Evolutionary conservation across 2,797 vertebrate genomes (phyloP).

Genomic region (Botia kubotai): DNA sequence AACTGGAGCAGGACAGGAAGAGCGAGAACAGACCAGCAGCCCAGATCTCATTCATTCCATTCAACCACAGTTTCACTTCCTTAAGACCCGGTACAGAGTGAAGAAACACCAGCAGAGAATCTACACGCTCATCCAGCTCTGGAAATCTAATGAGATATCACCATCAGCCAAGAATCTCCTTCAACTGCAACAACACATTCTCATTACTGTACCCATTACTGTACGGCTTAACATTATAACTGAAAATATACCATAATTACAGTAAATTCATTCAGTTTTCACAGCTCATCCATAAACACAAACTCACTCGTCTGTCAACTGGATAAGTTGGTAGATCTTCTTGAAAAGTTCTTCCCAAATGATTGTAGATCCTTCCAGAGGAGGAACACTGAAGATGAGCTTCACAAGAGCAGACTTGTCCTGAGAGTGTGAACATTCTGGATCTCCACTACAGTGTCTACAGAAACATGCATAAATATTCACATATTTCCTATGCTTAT

Average conservation of each 20-base stretch:
- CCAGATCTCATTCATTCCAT: conserved; percentile 9
- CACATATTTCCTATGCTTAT: no score
- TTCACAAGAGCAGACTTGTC: conserved; percentile 7
- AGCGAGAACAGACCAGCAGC: conserved; percentile 3
- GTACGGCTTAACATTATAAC: no score
- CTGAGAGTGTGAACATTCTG: neutral
- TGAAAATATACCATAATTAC: no score
- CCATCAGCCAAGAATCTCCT: neutral
- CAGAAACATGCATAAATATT: neutral
- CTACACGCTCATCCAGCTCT: conserved; percentile 3
- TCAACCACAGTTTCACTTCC: conserved; percentile 25
- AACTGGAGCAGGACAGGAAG: conserved; percentile 26
- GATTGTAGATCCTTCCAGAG: neutral
- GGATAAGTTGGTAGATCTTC: neutral
- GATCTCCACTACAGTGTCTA: neutral
- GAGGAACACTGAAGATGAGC: conserved; percentile 21
- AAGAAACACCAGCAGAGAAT: conserved; percentile 15
- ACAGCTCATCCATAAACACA: neutral
- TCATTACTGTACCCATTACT: no score
- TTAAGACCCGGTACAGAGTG: conserved; percentile 15
- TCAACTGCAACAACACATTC: neutral
- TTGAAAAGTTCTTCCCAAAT: conserved; percentile 13
- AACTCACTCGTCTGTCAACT: conserved; percentile 23
- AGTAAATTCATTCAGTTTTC: no score
- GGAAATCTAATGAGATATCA: conserved; percentile 2